Base-by-base conservation (phyloP, 2,113 vertebrate genomes). In the Tricholaema leucomelas region DNA sequence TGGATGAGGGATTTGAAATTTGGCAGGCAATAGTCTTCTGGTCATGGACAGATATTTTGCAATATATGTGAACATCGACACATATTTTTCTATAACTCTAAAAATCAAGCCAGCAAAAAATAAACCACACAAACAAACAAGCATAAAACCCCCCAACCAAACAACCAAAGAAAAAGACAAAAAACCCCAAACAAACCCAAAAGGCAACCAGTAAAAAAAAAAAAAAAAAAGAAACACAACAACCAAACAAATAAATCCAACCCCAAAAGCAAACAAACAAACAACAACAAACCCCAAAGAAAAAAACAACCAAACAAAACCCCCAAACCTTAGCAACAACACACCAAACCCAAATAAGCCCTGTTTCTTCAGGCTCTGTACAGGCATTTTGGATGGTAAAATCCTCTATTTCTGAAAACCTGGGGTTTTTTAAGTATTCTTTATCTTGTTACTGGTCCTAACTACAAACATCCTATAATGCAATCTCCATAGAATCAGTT, bases 1-100 rank as follows among this genome's bases (percentile, higher is more conserved):
- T 9, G 7, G 84, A 76, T 76, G 36, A 70, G 88, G 88, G 91
- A 95, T 92, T 95, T 95, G 67, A 92, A 85, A 85, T 93, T 93
- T 94, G 93, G 92, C 88, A 93, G 74, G 46, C 83, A 56, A 0
- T 19, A 27, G 6, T 65, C 63, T 81, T 84, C 72, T 95, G 91
- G 60, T 88, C 81, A 87, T 50, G 81, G 66, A 88, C 52, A 88
- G 82, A 40, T 73, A 78, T 87, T 94, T 92, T 92, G 81, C 71
- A 95, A 35, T 64, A 81, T 88, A 59, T 92, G 63, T 92, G 88
- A 92, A 85, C 36, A 91, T 82, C 77, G 75, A 87, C 67, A 54
- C 65, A 7, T 61, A 90, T 76, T 90, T 91, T 70, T 59, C 40
- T 82, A 55, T 20, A 87, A 48, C 8, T 15, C 8, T 64, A 85